phyloP scores from a whole-genome alignment of 1,140 invertebrate genomes.

The Pogonomyrmex barbatus region DNA sequence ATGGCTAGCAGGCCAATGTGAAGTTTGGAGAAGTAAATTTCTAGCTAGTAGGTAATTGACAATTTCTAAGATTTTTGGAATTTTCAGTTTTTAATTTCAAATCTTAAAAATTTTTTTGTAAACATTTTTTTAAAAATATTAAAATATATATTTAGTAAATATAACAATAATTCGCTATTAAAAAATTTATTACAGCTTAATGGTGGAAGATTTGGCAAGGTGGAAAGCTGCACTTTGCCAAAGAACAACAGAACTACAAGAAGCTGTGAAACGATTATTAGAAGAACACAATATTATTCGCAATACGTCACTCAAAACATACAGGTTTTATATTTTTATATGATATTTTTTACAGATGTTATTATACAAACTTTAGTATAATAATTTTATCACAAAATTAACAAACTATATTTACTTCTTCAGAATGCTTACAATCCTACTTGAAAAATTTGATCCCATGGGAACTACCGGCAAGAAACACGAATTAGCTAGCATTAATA shows the following conservation, averaged over 20 bases:
- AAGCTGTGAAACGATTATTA: slow-evolving; percentile 90
- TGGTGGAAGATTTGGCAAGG: slow-evolving; percentile 95
- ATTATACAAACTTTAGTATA: not conserved
- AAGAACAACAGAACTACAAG: slow-evolving; percentile 91
- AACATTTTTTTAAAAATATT: not conserved
- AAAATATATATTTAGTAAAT: not conserved
- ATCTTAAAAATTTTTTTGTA: slow-evolving; percentile 32
- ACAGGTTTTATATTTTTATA: slow-evolving; percentile 82
- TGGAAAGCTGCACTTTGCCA: slow-evolving; percentile 93
- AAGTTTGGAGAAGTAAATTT: slow-evolving; percentile 98
- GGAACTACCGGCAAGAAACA: slow-evolving; percentile 76
- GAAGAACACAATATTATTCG: slow-evolving; percentile 91
- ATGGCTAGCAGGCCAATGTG: slow-evolving; percentile 96
- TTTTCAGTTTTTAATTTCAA: not conserved
- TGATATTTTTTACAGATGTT: slow-evolving; percentile 23
- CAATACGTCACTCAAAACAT: slow-evolving; percentile 90
- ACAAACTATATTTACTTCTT: slow-evolving; percentile 36
- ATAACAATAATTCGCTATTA: slow-evolving; percentile 1
- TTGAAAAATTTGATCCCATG: slow-evolving; percentile 84
- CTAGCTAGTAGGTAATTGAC: slow-evolving; percentile 92
- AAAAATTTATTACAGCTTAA: slow-evolving; percentile 88
- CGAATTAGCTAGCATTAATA: slow-evolving; percentile 83
- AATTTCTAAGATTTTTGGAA: slow-evolving; percentile 16
- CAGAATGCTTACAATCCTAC: slow-evolving; percentile 82
- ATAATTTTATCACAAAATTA: not conserved